Base-by-base conservation (phyloP, 2,888 invertebrate genomes). In the Darwinula stevensoni region DNA sequence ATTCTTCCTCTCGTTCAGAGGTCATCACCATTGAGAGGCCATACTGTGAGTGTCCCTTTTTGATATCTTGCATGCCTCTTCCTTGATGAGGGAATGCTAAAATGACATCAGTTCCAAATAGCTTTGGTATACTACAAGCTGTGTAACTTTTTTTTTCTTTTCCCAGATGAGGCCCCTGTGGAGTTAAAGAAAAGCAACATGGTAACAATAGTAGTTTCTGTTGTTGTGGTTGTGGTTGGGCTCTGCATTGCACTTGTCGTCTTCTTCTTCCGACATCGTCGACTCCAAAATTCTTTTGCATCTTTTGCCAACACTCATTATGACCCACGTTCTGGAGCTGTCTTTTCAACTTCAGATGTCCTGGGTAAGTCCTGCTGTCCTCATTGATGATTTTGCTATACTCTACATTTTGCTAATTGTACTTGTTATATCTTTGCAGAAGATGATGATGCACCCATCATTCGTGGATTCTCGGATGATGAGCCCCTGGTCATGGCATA, bases 401-500 rank as follows among this genome's bases (percentile, higher is more conserved):
- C 12, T 31, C 15, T 26, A 12, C n/a, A 17, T 14, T 28, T 11
- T 13, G 5, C 14, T 15, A 29, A 14, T 28, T n/a, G 12, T n/a
- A 11, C 9, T 12, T 13, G 27, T 11, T 31, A 35, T 38, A 44
- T 44, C 45, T 15, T 42, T 47, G 37, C 53, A 61, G 75, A 75
- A 37, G 52, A 50, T 40, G 74, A 75, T 45, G 74, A 78, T 45
- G 67, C 71, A 43, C 82, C 82, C 22, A 71, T 78, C 40, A 78
- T 82, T 46, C 66, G 71, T 47, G 76, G 80, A 16, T 84, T 84
- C 53, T 74, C 80, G 0, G 86, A 84, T 50, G 84, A 84, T 51
- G 86, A 84, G 53, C 84, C 82, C 34, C 59, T 86, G 41, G 80
- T 86, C 42, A 72, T 82, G 49, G 78, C 80, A 43, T 82, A 44